Base-by-base conservation (phyloP, 2,888 invertebrate genomes). In the Sphaeridia pumilis region DNA sequence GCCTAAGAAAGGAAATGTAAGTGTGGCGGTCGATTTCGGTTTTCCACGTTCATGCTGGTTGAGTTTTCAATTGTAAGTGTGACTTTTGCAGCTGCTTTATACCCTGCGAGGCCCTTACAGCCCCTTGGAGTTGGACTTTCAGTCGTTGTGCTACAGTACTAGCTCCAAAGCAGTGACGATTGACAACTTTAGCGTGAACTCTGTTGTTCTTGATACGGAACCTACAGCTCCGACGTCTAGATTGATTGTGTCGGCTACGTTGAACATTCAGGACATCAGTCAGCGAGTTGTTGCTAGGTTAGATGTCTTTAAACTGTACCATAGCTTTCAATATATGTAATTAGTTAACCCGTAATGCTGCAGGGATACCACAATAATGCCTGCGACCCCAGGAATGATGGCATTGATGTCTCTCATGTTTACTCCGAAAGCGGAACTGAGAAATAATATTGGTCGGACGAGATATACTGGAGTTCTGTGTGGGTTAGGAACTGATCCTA, bases 331-430 rank as follows among this genome's bases (percentile, higher is more conserved):
- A 31, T 7, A 10, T 31, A 14, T 10, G 7, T 7, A 31, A 31
- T 31, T 14, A n/a, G n/a, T n/a, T n/a, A n/a, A n/a, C n/a, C 28
- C 46, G 38, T 44, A 3, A 42, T 41, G 25, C 26, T 41, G 3
- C 22, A 61, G 59, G 0, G 79, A 85, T 66, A 90, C 92, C 0
- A 90, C 90, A 0, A 68, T 92, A n/a, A 82, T 94, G 85, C 93
- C 93, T 0, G 83, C 83, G 67, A 80, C 92, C 41, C 83, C 82
- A 12, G 92, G 92, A 0, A 76, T 95, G 55, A 81, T 84, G 0
- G 78, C 84, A 4, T 70, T 94, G 7, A 75, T 92, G 65, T 73
- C 82, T 0, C 70, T 94, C 50, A 74, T 92, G 1, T 95, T 94
- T 70, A 78, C 87, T 48, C 93, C 93, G 0, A 71, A 71, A 7